Base-by-base conservation (phyloP, 2,113 vertebrate genomes). In the Ailuropoda melanoleuca region DNA sequence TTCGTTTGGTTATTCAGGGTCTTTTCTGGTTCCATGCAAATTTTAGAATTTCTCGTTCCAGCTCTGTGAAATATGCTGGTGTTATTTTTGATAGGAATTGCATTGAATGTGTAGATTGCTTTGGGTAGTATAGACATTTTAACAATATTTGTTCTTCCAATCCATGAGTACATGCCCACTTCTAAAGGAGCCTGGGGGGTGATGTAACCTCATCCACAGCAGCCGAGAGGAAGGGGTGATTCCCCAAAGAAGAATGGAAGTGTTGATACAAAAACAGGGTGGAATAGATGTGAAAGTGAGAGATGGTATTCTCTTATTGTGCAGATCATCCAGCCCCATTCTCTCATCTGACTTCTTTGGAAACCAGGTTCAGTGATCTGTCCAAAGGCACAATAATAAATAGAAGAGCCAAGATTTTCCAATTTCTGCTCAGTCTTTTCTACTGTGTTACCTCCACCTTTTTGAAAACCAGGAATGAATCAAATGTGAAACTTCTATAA, bases 391-490 rank as follows among this genome's bases (percentile, higher is more conserved):
- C 11, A 50, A 48, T 7, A 74, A 17, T 64, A 34, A 93, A 78
- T 4, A 56, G 29, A 7, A 46, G 62, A 88, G 39, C 46, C 88
- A 55, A 34, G 56, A 46, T 39, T 88, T 97, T 74, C 66, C 46
- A 39, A 6, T 46, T 93, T 81, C 81, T 68, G 39, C n/a, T 81
- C 18, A 68, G 24, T 90, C 37, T 6, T 88, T 81, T 93, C 74
- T 68, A 3, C 39, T 34, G 8, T 55, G 24, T 48, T 82, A 64
- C 37, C 70, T 72, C 83, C 8, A 39, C 14, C 26, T 85, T 93
- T 84, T 74, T 93, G 91, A 95, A 94, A 98, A 97, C 93, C 88
- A 97, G 24, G 29, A 98, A 97, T 98, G 95, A 98, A 90, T 70
- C 62, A 84, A 75, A 85, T 53, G 9, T n/a, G 70, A 93, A 88